Percentiles rank a stretch among this genome's conserved stretches.
Evolutionary conservation across 2,888 invertebrate species (phyloP).

Genomic region (Buathra laborator): DNA sequence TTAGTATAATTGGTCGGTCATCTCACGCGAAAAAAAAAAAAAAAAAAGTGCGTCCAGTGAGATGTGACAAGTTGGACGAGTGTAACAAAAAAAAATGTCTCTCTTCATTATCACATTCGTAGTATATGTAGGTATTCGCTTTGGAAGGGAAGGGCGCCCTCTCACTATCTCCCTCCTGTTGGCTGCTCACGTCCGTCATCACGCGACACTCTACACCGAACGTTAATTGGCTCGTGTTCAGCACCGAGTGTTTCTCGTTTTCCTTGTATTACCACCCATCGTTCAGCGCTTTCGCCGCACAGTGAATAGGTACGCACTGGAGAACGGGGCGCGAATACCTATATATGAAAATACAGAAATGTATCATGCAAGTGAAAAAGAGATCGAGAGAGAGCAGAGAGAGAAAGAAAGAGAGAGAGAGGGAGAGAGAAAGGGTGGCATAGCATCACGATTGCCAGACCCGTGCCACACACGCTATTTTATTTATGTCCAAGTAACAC

Average conservation of each 20-base stretch:
- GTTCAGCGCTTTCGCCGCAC: not conserved
- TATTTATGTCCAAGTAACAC: slow-evolving; percentile 37
- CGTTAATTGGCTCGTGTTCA: slow-evolving; percentile 30
- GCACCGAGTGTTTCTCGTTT: slow-evolving; percentile 19
- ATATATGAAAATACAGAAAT: not conserved
- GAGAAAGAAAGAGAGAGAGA: no score
- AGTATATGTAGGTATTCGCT: not conserved
- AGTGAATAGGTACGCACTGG: slow-evolving; percentile 5
- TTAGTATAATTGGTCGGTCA: slow-evolving; percentile 22
- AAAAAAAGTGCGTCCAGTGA: not conserved
- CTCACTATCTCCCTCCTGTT: not conserved
- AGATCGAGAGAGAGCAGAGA: not conserved
- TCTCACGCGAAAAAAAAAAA: slow-evolving; percentile 10
- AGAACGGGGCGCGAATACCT: not conserved
- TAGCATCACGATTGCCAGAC: slow-evolving; percentile 18
- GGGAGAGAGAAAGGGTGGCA: not conserved
- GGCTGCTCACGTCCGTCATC: not conserved
- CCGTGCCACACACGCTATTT: slow-evolving; percentile 38
- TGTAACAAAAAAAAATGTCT: not conserved
- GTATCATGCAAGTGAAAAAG: not conserved
- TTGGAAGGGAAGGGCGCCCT: no score
- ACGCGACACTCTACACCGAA: slow-evolving; percentile 15
- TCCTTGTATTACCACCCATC: slow-evolving; percentile 5
- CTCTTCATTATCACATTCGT: slow-evolving; percentile 8
- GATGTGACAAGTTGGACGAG: not conserved